A percentile compares a stretch with the other conserved stretches of the same genome.
phyloP scores from a whole-genome alignment of 2,888 invertebrate species.

The Euplagia quadripunctaria region DNA sequence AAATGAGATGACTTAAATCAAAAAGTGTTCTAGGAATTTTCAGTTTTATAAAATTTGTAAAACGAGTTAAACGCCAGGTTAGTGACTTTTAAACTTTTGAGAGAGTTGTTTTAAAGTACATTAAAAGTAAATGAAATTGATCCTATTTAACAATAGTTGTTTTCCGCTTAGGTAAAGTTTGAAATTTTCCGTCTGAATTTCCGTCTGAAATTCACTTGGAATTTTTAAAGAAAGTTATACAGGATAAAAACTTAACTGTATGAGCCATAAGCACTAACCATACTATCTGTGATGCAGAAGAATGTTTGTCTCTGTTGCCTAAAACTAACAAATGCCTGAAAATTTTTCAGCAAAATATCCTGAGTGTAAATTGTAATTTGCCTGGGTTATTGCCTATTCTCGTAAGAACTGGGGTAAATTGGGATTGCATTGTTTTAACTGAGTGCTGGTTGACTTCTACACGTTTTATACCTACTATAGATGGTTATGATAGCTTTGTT shows the following conservation, averaged over 20 bases:
- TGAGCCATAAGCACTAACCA: no score
- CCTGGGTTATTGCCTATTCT: slow-evolving; percentile 7
- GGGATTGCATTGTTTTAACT: slow-evolving; percentile 17
- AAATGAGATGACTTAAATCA: no score
- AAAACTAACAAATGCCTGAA: slow-evolving; percentile 8
- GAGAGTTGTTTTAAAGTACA: background rate
- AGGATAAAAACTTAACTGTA: no score
- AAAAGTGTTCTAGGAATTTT: background rate
- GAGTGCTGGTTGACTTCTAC: slow-evolving; percentile 18
- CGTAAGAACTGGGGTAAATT: background rate
- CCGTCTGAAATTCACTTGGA: background rate
- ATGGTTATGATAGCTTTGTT: slow-evolving; percentile 4
- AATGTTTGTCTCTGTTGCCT: background rate
- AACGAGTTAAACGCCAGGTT: no score
- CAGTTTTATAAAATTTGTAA: background rate
- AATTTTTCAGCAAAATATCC: slow-evolving; percentile 20
- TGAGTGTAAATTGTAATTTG: slow-evolving; percentile 15
- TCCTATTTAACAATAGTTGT: background rate
- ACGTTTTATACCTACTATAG: slow-evolving; percentile 6
- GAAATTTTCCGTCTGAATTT: background rate
- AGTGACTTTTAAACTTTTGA: background rate
- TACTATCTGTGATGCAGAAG: slow-evolving; percentile 8
- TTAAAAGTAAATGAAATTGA: background rate
- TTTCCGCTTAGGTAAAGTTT: background rate
- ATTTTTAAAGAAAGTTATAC: no score